These are phyloP conservation scores for Trichopoda pennipes DNA, from an alignment of 2,888 invertebrate genomes.

Conservation along the genomic window DNA sequence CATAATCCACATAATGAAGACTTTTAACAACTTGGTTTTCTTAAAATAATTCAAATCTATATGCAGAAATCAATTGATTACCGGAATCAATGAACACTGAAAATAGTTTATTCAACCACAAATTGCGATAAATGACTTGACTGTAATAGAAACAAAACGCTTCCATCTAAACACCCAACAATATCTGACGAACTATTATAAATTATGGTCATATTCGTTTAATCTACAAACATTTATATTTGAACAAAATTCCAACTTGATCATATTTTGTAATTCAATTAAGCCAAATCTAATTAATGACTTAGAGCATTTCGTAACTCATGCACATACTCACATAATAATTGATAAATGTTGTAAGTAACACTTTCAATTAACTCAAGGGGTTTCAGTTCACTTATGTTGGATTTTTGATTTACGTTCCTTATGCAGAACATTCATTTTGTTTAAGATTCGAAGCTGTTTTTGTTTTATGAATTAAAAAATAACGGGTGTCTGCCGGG, in stretches of 20 bases:
- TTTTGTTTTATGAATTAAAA: no score
- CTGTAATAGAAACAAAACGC: slow-evolving; percentile 21
- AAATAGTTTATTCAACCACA: no score
- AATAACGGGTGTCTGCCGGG: no score
- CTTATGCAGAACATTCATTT: no score
- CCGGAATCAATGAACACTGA: no score
- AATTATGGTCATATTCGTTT: slow-evolving; percentile 9
- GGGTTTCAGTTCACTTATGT: slow-evolving; percentile 1
- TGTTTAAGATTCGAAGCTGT: no score
- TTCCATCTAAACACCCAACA: slow-evolving; percentile 20
- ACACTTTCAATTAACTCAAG: slow-evolving; percentile 12
- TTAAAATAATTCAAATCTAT: no score
- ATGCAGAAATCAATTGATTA: no score
- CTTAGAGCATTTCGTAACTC: slow-evolving; percentile 34
- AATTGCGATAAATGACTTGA: slow-evolving; percentile 15
- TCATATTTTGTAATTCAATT: slow-evolving; percentile 49
- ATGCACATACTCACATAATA: neutral
- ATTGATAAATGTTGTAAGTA: slow-evolving; percentile 28
- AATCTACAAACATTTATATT: slow-evolving; percentile 6
- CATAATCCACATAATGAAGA: no score
- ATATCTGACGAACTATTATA: slow-evolving; percentile 26
- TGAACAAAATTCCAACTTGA: slow-evolving; percentile 19
- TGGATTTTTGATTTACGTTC: no score
- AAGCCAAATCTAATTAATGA: slow-evolving; percentile 48
- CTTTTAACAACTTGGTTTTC: no score